These are phyloP conservation scores for Tanytarsus gracilentus DNA, from an alignment of 2,888 invertebrate genomes.

Conservation along the genomic window DNA sequence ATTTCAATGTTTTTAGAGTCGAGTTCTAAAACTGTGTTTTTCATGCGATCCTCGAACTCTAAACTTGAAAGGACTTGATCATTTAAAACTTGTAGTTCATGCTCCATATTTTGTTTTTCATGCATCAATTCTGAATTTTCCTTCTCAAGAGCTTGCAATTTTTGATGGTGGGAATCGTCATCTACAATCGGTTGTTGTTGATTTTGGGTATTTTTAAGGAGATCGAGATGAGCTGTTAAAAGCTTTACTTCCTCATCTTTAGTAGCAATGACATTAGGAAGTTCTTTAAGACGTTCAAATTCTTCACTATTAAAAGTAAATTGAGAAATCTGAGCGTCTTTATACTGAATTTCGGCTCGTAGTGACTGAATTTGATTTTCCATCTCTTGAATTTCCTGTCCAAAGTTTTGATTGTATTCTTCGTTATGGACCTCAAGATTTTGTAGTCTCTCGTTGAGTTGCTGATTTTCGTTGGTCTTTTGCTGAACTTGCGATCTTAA, in stretches of 20 bases:
- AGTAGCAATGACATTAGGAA: too few species aligned
- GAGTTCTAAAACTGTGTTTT: slow-evolving; percentile 37
- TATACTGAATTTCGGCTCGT: slow-evolving; percentile 36
- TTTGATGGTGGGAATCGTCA: slow-evolving; percentile 8
- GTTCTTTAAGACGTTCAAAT: too few species aligned
- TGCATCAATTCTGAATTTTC: slow-evolving; percentile 34
- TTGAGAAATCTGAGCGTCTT: slow-evolving; percentile 40
- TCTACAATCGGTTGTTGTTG: neutral
- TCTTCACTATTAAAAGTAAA: too few species aligned
- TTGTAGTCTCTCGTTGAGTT: slow-evolving; percentile 32
- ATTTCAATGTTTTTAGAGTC: slow-evolving; percentile 42
- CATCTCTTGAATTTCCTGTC: slow-evolving; percentile 28
- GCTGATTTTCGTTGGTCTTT: slow-evolving; percentile 32
- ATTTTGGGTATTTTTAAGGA: neutral
- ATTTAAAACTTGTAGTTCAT: slow-evolving; percentile 40
- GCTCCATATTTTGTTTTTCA: slow-evolving; percentile 40
- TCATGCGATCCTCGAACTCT: slow-evolving; percentile 40
- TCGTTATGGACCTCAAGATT: slow-evolving; percentile 30
- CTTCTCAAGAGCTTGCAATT: slow-evolving; percentile 33
- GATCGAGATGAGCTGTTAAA: neutral
- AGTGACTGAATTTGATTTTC: slow-evolving; percentile 32
- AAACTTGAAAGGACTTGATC: slow-evolving; percentile 40
- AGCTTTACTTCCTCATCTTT: too few species aligned
- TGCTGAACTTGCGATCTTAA: slow-evolving; percentile 30
- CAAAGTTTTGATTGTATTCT: slow-evolving; percentile 29